Evolutionary conservation across 2,888 invertebrate genomes (phyloP).

Genomic region (Amiota minor): DNA sequence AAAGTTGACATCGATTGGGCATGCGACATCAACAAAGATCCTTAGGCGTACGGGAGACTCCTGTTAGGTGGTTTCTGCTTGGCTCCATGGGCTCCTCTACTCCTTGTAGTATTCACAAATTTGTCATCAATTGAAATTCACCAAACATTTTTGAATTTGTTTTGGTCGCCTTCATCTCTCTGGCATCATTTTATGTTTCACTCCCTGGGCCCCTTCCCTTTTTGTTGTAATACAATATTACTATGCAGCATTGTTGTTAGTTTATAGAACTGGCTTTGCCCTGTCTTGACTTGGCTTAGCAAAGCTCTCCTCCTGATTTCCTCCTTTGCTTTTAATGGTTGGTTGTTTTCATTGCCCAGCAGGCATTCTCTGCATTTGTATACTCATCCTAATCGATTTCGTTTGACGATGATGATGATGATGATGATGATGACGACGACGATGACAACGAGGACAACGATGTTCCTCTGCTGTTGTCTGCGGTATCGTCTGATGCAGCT

Average conservation of each 20-base stretch:
- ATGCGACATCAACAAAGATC: constrained; percentile 1
- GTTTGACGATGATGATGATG: constrained; percentile 28
- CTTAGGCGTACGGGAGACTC: constrained; percentile 3
- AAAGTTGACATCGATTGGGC: neutral
- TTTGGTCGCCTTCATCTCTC: constrained; percentile 47
- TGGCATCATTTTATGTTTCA: constrained; percentile 21
- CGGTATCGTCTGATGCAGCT: neutral
- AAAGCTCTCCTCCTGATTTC: constrained; percentile 34
- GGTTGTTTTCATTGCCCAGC: constrained; percentile 51
- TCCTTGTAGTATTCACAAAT: constrained; percentile 50
- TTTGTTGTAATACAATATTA: no score
- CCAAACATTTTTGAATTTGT: constrained; percentile 68
- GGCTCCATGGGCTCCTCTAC: neutral
- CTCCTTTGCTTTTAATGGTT: constrained; percentile 21
- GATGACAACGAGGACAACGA: constrained; percentile 18
- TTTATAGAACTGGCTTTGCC: neutral
- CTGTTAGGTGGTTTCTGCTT: neutral
- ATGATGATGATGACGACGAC: constrained; percentile 20
- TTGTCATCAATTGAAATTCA: constrained; percentile 68
- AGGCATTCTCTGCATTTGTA: constrained; percentile 64
- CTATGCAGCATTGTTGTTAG: neutral
- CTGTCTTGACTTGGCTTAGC: constrained; percentile 43
- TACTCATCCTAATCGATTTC: constrained; percentile 54
- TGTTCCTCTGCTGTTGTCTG: constrained; percentile 5
- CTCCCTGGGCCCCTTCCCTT: neutral